phyloP scores from a whole-genome alignment of 2,113 vertebrate genomes.

The Dicaeum eximium region DNA sequence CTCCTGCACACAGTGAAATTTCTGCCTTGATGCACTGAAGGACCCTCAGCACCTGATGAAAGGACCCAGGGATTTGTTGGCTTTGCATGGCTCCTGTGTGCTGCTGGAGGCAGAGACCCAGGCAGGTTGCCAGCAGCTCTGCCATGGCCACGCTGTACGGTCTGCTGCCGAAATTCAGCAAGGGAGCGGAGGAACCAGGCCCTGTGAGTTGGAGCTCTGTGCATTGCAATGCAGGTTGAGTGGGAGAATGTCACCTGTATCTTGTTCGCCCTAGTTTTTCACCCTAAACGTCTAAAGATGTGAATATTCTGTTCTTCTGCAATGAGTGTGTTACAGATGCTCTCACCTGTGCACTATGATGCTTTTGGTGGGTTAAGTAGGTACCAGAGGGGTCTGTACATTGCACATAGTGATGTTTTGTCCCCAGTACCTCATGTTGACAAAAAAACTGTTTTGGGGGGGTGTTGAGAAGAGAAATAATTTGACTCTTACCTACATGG shows the following conservation, averaged over 20 bases:
- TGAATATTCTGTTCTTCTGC: not conserved
- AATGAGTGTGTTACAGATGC: not conserved
- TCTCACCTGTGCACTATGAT: not conserved
- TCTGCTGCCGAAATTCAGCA: not conserved
- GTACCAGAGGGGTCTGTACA: not conserved
- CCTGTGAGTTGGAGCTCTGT: rapidly evolving
- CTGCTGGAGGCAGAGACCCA: not conserved
- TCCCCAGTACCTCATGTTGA: not conserved
- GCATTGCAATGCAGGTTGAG: not conserved
- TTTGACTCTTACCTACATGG: not conserved
- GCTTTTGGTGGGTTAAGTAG: not conserved
- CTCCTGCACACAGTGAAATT: rapidly evolving
- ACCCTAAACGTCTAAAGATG: not conserved
- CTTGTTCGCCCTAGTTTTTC: not conserved
- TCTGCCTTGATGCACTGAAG: not conserved
- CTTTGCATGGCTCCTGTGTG: not conserved
- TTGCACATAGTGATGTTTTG: not conserved
- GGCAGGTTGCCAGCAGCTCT: not conserved
- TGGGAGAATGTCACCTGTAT: not conserved
- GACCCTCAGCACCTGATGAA: not conserved
- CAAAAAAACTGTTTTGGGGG: not conserved
- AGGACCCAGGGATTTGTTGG: not conserved
- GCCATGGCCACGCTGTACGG: rapidly evolving
- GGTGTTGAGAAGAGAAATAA: not conserved
- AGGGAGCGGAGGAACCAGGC: not conserved